Evolutionary conservation across 1,140 invertebrate genomes (phyloP).

Genomic region (Lepidostoma basale): DNA sequence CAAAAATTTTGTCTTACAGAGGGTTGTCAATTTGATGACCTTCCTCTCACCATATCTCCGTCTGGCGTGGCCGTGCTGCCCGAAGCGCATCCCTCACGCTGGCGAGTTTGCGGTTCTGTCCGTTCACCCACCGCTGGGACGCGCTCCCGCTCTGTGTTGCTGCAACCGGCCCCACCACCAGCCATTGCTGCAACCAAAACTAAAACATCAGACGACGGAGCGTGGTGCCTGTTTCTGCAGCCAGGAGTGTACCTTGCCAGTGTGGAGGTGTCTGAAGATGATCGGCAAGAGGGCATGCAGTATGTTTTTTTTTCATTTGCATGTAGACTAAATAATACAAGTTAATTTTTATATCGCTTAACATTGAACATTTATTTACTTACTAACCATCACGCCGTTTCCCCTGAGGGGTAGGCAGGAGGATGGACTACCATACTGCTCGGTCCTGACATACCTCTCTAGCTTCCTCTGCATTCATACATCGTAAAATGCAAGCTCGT

Average conservation of each 20-base stretch:
- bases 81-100: conserved; percentile 47
- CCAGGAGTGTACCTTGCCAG: conserved; percentile 71
- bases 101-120: conserved; percentile 54
- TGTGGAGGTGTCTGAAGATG: conserved; percentile 69
- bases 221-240: conserved; percentile 74
- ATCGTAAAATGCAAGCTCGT: no score
- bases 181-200: conserved; percentile 55
- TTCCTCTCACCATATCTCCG: conserved; percentile 45
- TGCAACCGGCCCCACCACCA: conserved; percentile 21
- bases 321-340: background rate
- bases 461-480: no score
- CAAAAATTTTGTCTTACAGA: conserved; percentile 47
- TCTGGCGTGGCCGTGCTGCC: conserved; percentile 40
- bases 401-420: no score
- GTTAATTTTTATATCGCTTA: no score
- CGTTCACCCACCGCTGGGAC: conserved; percentile 42
- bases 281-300: conserved; percentile 69
- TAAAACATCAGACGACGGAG: conserved; percentile 62
- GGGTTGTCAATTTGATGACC: conserved; percentile 51
- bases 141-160: conserved; percentile 1
- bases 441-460: no score
- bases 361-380: no score
- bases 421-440: no score
- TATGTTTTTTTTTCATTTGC: conserved; percentile 52
- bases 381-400: no score